A percentile compares a stretch with the other conserved stretches of the same genome.
Conservation (phyloP, 2,888 invertebrate species). For the Noctua janthina region DNA sequence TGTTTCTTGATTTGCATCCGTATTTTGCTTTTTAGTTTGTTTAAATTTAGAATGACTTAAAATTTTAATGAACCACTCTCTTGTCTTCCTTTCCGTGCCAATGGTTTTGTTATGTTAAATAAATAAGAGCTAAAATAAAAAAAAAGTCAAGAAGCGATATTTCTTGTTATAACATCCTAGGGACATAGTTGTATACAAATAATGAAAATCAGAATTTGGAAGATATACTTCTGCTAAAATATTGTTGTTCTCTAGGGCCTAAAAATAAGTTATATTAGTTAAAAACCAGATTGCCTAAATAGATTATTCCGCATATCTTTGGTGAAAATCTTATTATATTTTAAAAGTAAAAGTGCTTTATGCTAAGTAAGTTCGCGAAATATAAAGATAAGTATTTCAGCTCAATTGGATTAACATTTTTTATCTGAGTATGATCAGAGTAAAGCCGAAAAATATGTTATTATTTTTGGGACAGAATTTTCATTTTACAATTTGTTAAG, state of each 20-base stretch:
- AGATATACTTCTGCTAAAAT: slow-evolving; percentile 2
- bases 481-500: neutral
- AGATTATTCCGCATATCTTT: slow-evolving; percentile 28
- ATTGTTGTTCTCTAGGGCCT: slow-evolving; percentile 5
- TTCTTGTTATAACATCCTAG: neutral
- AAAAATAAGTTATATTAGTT: slow-evolving; percentile 31
- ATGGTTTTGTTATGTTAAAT: neutral
- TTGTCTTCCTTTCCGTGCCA: neutral
- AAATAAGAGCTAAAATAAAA: neutral
- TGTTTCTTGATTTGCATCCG: neutral
- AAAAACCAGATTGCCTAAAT: slow-evolving; percentile 28
- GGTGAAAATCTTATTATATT: slow-evolving; percentile 46
- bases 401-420: slow-evolving; percentile 37
- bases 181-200: neutral
- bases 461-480: slow-evolving; percentile 24
- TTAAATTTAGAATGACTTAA: neutral
- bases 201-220: slow-evolving; percentile 8
- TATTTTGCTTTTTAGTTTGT: neutral
- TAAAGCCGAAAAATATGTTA: slow-evolving; percentile 9
- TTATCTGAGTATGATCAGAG: slow-evolving; percentile 31
- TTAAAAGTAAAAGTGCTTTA: slow-evolving; percentile 34
- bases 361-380: slow-evolving; percentile 41
- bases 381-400: slow-evolving; percentile 27
- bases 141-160: neutral
- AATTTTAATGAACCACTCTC: neutral